These are phyloP conservation scores for Mesoligia furuncula DNA, from an alignment of 2,888 invertebrate genomes.

Conservation along the genomic window DNA sequence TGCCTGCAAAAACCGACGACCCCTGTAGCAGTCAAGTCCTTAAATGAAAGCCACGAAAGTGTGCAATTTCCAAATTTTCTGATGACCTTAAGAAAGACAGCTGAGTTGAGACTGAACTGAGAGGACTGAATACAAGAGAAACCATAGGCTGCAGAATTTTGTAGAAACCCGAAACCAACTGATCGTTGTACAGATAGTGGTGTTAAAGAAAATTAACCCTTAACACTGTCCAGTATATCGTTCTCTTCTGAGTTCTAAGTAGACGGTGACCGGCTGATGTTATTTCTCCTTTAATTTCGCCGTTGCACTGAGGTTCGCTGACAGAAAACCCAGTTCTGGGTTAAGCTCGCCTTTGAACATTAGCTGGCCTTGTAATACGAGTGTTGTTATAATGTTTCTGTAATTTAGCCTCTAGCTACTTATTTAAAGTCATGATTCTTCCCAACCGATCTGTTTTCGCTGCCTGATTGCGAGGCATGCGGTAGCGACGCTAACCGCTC, in stretches of 20 bases:
- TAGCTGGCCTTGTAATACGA: no score
- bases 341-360: no score
- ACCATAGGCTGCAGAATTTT: background rate
- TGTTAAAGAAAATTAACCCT: no score
- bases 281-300: background rate
- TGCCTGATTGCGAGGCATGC: constrained; percentile 60
- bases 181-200: no score
- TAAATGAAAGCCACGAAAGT: no score
- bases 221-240: no score
- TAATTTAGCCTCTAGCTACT: background rate
- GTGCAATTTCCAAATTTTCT: background rate
- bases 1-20: background rate
- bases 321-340: no score
- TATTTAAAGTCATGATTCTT: constrained; percentile 16
- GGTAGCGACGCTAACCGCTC: constrained; percentile 58
- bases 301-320: no score
- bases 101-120: background rate
- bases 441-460: constrained; percentile 36
- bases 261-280: background rate
- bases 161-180: background rate
- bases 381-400: no score
- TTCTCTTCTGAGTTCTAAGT: no score
- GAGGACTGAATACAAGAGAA: background rate
- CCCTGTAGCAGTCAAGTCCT: background rate
- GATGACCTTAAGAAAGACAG: background rate